Conservation (phyloP, 2,888 invertebrate genomes). For the Hydroisotoma schaefferi region DNA sequence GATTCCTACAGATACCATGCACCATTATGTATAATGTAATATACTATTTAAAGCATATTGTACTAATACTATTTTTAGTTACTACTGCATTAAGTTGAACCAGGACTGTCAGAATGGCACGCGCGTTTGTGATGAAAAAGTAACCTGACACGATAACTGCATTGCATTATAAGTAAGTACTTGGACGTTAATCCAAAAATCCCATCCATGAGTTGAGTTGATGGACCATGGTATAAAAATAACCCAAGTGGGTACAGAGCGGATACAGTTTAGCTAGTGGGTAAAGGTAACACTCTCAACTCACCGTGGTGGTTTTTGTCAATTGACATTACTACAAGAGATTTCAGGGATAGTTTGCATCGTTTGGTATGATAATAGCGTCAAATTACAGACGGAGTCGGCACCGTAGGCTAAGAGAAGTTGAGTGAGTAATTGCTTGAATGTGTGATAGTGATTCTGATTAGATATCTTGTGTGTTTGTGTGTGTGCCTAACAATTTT, state of each 20-base stretch:
- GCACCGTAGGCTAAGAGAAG: background rate
- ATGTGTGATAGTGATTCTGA: conserved; percentile 7
- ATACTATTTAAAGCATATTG: too few relatives aligned
- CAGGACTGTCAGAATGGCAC: too few relatives aligned
- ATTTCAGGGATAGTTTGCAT: background rate
- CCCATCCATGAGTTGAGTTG: background rate
- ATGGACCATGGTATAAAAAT: background rate
- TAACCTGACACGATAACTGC: too few relatives aligned
- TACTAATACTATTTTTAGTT: too few relatives aligned
- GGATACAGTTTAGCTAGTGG: background rate
- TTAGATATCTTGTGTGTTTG: background rate
- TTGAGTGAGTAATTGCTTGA: conserved; percentile 9
- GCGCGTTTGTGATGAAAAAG: too few relatives aligned
- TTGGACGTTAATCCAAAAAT: too few relatives aligned
- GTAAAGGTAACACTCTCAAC: too few relatives aligned
- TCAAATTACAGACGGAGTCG: conserved; percentile 2
- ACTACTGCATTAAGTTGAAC: too few relatives aligned
- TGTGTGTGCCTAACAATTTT: background rate
- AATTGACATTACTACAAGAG: background rate
- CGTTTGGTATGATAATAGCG: conserved; percentile 8
- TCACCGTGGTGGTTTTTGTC: too few relatives aligned
- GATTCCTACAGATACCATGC: background rate
- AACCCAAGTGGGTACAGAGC: background rate
- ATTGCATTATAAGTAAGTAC: too few relatives aligned
- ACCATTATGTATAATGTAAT: background rate